Percentiles rank a stretch among this genome's conserved stretches.
Evolutionary conservation across 2,113 vertebrate genomes (phyloP).

Genomic region (Heterochromis multidens): DNA sequence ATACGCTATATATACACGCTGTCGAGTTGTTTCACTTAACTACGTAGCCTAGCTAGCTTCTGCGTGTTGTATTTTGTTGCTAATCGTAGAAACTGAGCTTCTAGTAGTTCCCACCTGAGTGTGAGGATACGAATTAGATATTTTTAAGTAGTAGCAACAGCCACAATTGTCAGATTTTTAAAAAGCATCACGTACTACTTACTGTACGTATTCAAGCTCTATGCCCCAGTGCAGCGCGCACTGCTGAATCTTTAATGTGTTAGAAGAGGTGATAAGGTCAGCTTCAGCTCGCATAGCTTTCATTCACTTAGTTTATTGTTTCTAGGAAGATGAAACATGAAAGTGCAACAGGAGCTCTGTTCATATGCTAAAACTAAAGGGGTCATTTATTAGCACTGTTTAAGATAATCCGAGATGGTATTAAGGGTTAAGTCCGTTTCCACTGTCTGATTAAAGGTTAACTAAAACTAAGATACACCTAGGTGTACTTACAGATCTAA

Average conservation of each 20-base stretch:
- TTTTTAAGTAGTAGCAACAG: not conserved
- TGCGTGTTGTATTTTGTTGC: not conserved
- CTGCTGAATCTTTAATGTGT: not conserved
- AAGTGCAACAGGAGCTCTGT: not conserved
- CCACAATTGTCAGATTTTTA: not conserved
- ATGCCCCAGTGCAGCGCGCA: not conserved
- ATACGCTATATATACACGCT: not conserved
- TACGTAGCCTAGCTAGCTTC: not conserved
- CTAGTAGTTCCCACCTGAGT: not conserved
- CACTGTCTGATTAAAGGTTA: not conserved
- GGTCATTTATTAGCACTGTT: not conserved
- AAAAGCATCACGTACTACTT: not conserved
- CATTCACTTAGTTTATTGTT: not conserved
- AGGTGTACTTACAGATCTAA: not conserved
- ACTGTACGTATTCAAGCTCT: not conserved
- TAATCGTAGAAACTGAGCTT: not conserved
- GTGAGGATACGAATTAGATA: not conserved
- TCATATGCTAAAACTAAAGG: not conserved
- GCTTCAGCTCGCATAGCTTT: not conserved
- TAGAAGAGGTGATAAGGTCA: not conserved
- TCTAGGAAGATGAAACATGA: not conserved
- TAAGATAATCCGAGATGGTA: not conserved
- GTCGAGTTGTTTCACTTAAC: not conserved
- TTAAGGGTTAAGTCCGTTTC: not conserved
- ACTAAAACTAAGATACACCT: not conserved